phyloP scores from a whole-genome alignment of 2,113 vertebrate genomes.

The Platysteira castanea region DNA sequence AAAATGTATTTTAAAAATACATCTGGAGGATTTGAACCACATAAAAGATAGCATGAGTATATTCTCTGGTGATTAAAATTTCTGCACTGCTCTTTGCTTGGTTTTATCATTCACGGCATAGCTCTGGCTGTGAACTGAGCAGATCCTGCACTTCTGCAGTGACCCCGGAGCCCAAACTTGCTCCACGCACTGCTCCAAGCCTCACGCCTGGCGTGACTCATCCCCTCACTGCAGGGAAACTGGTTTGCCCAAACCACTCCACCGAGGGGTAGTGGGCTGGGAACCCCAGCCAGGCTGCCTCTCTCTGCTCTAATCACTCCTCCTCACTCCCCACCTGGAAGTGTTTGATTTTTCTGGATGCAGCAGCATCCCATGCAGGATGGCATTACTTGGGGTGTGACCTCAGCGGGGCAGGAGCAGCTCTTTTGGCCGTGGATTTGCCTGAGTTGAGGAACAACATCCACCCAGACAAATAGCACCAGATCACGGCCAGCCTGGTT shows the following conservation, averaged over 20 bases:
- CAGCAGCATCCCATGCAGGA: background rate
- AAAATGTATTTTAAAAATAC: background rate
- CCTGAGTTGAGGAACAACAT: background rate
- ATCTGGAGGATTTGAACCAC: background rate
- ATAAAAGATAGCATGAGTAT: fast-evolving
- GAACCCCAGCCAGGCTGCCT: background rate
- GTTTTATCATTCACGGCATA: background rate
- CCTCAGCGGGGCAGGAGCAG: background rate
- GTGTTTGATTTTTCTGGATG: background rate
- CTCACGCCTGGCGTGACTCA: background rate
- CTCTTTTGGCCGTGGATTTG: background rate
- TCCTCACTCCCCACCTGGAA: background rate
- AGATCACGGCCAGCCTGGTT: background rate
- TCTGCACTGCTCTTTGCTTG: background rate
- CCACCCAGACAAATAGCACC: background rate
- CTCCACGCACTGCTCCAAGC: background rate
- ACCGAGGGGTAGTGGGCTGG: background rate
- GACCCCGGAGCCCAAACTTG: background rate
- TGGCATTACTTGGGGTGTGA: background rate
- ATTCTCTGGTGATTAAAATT: background rate
- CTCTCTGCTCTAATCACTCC: background rate
- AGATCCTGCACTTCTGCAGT: background rate
- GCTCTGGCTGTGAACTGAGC: background rate
- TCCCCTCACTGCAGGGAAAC: background rate
- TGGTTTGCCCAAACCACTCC: constrained; percentile 6